Base-by-base conservation (phyloP, 2,888 invertebrate genomes). In the Dascillus cervinus region DNA sequence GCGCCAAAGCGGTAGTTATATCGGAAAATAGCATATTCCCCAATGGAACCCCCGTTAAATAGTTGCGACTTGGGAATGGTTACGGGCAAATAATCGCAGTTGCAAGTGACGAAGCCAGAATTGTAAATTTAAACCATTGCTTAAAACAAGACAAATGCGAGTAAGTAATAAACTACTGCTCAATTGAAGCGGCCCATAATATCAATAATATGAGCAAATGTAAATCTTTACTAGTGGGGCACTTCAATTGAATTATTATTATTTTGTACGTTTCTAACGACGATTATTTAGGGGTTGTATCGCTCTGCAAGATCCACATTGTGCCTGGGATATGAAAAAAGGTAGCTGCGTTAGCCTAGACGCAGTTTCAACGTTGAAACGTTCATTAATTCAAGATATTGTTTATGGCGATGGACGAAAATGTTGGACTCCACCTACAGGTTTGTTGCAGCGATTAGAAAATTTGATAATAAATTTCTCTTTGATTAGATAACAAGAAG, bases 281-380 rank as follows among this genome's bases (percentile, higher is more conserved):
- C n/a, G n/a, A n/a, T n/a, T n/a, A n/a, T 85, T 69, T 68, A 79
- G 83, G 43, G 80, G 83, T 48, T 98, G 97, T 64, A 80, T 97
- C 3, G 78, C 79, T 15, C 70, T 95, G 37, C 91, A 94, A 69
- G 97, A 98, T 69, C 97, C 97, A 0, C 92, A 96, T 62, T 98
- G 97, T 65, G 92, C 92, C 11, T 98, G 96, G 96, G 87, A 91
- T 60, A 76, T 79, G 3, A 66, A 67, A 25, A 65, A 66, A 44
- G 61, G 65, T 32, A 56, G 59, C n/a, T 77, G 77, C 52, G 70
- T 73, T 11, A 69, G 70, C 26, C 65, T 73, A 22, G 68, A 69
- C 41, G 64, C 65, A 4, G 65, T 52, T 4, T 56, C 58, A 3
- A 46, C 40, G 2, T n/a, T n/a, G n/a, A 57, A 53, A 44, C 51